Base-by-base conservation (phyloP, 2,888 invertebrate genomes). In the Alloscopus bannaensis region DNA sequence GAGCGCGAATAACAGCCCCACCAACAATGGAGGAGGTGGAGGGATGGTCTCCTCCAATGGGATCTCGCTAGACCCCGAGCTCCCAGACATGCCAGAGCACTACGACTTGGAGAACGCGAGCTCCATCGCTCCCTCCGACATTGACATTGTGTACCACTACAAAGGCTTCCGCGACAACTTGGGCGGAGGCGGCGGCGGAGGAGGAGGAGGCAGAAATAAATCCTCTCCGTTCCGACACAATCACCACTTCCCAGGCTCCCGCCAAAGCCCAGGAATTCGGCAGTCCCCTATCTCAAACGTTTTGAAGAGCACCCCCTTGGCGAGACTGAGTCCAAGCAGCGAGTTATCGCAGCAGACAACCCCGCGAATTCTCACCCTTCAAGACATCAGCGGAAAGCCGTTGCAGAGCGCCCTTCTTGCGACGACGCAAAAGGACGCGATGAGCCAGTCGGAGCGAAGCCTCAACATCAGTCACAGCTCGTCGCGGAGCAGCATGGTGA, bases 81-180 rank as follows among this genome's bases (percentile, higher is more conserved):
- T 86, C 87, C 90, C 95, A 86, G 94, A 95, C 87, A 91, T 93
- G 81, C 95, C 96, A 0, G 97, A 97, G 88, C 96, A 97, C 88
- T 98, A 98, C 87, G 98, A 98, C 88, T 90, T 98, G 81, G 98
- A 98, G 89, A 98, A 98, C 89, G 97, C 98, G 0, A 97, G 97
- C 88, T 97, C 97, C 0, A 98, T 98, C 85, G 98, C 98, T 0
- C 98, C 98, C 0, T 97, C 97, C 1, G 98, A 98, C 88, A 97
- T 97, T 84, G 98, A 98, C 87, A 95, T 98, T 82, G 96, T 97
- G 13, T 96, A 96, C 87, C 98, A 98, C 88, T 98, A 98, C 88
- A 97, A 97, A 90, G 96, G 90, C 83, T 97, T 95, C 88, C 91
- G 97, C 28, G 96, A 97, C 89, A 87, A 83, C 86, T 86, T 65